Conservation (phyloP, 2,888 invertebrate species). For the Griposia aprilina region DNA sequence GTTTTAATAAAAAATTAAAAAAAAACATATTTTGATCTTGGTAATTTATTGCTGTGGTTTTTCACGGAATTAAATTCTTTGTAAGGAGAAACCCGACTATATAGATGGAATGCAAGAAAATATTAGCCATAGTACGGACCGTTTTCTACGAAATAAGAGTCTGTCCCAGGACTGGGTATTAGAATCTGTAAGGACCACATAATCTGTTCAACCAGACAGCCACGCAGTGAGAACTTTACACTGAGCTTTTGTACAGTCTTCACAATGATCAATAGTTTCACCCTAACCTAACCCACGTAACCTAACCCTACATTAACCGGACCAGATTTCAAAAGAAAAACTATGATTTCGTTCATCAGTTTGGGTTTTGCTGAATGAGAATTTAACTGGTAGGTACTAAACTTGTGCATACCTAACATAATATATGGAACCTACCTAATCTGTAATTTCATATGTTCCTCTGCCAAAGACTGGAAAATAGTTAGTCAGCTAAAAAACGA, state of each 20-base stretch:
- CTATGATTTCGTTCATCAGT: background rate
- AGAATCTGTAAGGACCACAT: background rate
- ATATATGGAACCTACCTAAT: too few relatives aligned
- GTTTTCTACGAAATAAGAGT: background rate
- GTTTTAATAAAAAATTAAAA: background rate
- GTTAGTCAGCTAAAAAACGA: background rate
- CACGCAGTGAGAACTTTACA: background rate
- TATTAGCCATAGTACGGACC: background rate
- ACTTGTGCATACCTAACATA: background rate
- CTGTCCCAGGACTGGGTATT: too few relatives aligned
- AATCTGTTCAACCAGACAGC: background rate
- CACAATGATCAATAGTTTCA: background rate
- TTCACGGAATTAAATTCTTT: background rate
- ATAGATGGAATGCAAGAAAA: background rate
- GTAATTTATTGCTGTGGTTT: background rate
- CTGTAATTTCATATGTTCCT: background rate
- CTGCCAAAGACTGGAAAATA: background rate
- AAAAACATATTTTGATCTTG: background rate
- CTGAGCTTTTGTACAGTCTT: background rate
- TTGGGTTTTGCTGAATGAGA: background rate
- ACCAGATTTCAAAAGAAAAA: background rate
- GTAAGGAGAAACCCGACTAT: background rate
- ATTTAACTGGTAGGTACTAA: background rate
- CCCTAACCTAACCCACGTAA: background rate
- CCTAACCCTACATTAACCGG: background rate